Conservation (phyloP, 2,113 vertebrate genomes). For the Albula glossodonta region DNA sequence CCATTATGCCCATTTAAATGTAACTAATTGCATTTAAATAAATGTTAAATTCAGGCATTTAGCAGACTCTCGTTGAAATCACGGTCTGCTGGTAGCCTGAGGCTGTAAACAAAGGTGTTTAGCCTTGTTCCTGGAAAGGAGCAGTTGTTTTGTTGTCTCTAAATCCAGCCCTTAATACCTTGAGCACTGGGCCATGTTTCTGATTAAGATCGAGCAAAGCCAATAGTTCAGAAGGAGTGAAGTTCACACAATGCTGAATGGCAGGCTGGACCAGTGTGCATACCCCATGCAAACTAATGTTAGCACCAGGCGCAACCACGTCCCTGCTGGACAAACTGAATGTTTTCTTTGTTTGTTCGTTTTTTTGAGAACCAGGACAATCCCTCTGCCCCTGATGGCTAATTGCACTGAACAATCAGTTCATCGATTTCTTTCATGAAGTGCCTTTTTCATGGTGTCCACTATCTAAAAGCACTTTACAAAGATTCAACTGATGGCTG, state of each 20-base stretch:
- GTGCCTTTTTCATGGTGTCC: slow-evolving; percentile 16
- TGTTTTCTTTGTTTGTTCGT: background rate
- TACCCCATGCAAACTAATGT: background rate
- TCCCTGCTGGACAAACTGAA: background rate
- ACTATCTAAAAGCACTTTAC: slow-evolving; percentile 4
- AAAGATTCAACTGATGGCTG: slow-evolving; percentile 3
- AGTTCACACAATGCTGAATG: background rate
- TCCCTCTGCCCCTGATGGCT: background rate
- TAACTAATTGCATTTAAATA: no score
- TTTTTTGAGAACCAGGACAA: background rate
- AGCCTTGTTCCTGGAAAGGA: background rate
- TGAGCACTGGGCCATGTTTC: background rate
- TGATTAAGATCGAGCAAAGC: background rate
- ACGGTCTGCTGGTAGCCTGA: background rate
- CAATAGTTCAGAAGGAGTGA: background rate
- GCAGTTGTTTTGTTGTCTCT: background rate
- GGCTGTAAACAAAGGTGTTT: background rate
- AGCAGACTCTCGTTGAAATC: background rate
- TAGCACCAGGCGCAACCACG: background rate
- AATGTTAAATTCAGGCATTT: no score
- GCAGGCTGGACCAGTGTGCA: background rate
- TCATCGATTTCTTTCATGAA: slow-evolving; percentile 1
- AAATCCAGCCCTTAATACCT: background rate
- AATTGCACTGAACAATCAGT: slow-evolving; percentile 19
- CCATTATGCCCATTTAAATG: no score